Conservation (phyloP, 2,113 vertebrate species). For the Speoplatyrhinus poulsoni region DNA sequence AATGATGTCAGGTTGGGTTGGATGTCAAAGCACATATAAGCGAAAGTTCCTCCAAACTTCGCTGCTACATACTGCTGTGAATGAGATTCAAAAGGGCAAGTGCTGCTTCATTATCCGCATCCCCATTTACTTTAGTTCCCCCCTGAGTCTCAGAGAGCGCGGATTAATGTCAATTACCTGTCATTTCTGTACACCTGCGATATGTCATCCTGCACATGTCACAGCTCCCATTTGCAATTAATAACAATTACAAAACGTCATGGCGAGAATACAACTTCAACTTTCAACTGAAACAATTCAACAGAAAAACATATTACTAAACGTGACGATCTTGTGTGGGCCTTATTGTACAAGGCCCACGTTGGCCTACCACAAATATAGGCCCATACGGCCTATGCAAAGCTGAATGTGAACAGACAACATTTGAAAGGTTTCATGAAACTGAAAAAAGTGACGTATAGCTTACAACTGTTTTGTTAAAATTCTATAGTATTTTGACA, state of each 20-base stretch:
- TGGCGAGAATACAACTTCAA: not conserved
- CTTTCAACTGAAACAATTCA: too few species aligned
- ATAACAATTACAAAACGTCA: too few species aligned
- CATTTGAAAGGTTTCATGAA: too few species aligned
- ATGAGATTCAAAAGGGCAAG: constrained; percentile 70
- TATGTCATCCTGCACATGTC: not conserved
- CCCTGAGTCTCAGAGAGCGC: constrained; percentile 59
- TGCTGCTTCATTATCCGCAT: constrained; percentile 72
- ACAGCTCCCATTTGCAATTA: too few species aligned
- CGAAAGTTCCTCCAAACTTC: constrained; percentile 57
- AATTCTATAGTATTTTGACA: too few species aligned
- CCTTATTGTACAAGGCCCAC: too few species aligned
- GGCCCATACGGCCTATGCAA: too few species aligned
- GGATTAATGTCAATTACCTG: constrained; percentile 73
- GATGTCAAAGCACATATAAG: constrained; percentile 5
- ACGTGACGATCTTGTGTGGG: too few species aligned
- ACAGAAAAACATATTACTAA: not conserved
- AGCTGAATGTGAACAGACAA: too few species aligned
- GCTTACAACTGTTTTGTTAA: too few species aligned
- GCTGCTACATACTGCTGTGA: constrained; percentile 64
- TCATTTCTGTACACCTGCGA: constrained; percentile 57
- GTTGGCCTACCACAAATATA: not conserved
- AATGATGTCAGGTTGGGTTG: not conserved
- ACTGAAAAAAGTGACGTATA: too few species aligned
- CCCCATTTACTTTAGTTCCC: constrained; percentile 64